Percentiles rank a stretch among this genome's conserved stretches.
These are phyloP conservation scores for Drosophila peninsularis DNA, from an alignment of 2,888 invertebrate species.

Conservation along the genomic window DNA sequence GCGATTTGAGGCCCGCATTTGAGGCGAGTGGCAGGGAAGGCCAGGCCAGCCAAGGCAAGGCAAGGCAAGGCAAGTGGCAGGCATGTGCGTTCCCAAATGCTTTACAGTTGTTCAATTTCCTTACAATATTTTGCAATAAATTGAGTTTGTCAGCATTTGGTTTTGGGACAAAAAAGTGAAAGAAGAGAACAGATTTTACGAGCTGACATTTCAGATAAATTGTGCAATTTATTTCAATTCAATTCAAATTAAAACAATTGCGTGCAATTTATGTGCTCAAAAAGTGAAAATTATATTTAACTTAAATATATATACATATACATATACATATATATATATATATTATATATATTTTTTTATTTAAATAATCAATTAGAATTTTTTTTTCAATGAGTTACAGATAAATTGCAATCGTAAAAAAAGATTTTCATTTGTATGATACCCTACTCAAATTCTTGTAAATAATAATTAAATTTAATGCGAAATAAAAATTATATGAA, in stretches of 20 bases:
- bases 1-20: slow-evolving; percentile 36
- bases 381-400: no score
- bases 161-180: slow-evolving; percentile 1
- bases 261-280: not conserved
- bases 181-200: not conserved
- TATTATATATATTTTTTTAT: no score
- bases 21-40: slow-evolving; percentile 10
- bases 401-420: no score
- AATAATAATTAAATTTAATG: no score
- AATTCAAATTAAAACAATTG: slow-evolving; percentile 6
- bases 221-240: slow-evolving; percentile 17
- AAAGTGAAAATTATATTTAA: no score
- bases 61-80: slow-evolving; percentile 4
- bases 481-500: no score
- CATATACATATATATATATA: no score
- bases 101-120: slow-evolving; percentile 34
- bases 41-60: slow-evolving; percentile 1
- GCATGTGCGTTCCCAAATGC: slow-evolving; percentile 33
- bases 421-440: no score
- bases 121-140: slow-evolving; percentile 31
- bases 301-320: no score
- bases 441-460: no score
- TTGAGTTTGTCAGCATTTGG: slow-evolving; percentile 39
- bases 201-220: slow-evolving; percentile 7
- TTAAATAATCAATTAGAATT: no score